phyloP scores from a whole-genome alignment of 2,888 invertebrate genomes.

The Troides helena region DNA sequence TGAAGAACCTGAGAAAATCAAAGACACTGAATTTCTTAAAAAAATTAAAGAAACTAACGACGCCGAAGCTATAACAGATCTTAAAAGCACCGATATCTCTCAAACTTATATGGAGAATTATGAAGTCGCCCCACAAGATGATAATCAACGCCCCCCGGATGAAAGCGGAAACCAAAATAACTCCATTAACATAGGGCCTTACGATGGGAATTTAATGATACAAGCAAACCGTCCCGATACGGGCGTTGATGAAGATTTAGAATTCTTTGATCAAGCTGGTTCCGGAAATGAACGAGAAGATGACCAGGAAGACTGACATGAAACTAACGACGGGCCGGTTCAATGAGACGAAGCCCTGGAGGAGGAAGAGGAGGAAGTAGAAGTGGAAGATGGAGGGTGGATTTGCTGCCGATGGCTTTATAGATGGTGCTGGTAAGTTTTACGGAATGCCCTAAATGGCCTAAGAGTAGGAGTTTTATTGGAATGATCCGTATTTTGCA shows the following conservation, averaged over 20 bases:
- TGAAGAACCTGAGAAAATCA: no score
- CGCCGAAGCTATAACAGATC: neutral
- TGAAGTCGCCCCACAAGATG: neutral
- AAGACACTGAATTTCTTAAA: neutral
- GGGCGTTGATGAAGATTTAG: neutral
- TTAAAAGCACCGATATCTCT: neutral
- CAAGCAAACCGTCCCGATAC: neutral
- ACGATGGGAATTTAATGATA: neutral
- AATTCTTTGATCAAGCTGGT: neutral
- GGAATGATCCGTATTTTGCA: constrained; percentile 17
- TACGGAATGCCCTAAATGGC: constrained; percentile 16
- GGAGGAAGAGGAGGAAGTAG: neutral
- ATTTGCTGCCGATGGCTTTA: constrained; percentile 40
- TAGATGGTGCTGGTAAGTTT: constrained; percentile 43
- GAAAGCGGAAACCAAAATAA: neutral
- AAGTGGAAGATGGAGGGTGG: constrained; percentile 1
- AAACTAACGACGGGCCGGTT: neutral
- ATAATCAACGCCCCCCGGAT: neutral
- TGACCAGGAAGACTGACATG: constrained; percentile 43
- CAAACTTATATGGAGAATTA: neutral
- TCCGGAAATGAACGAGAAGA: constrained; percentile 36
- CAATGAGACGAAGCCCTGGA: constrained; percentile 10
- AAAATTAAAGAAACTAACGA: neutral
- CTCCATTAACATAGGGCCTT: neutral
- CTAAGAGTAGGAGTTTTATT: constrained; percentile 20